Base-by-base conservation (phyloP, 2,113 vertebrate genomes). In the Halichoerus grypus region DNA sequence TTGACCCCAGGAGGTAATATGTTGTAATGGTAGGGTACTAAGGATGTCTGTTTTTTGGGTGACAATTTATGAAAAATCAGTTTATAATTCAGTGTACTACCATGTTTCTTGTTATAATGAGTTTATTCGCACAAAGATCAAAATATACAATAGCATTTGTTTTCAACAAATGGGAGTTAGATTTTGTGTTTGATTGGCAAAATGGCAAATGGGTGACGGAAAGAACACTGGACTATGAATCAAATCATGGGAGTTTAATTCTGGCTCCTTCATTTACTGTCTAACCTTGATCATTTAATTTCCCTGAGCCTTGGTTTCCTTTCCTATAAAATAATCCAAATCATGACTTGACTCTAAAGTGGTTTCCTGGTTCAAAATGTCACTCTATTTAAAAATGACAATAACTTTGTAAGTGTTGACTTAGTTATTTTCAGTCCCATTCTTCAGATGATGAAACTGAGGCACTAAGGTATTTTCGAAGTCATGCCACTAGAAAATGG, bases 81-180 rank as follows among this genome's bases (percentile, higher is more conserved):
- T 53, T 92, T 65, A n/a, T 88, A 80, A 79, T 90, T 95, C 46
- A 88, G 7, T 84, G 5, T 85, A 24, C 12, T 42, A 55, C n/a
- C 5, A 1, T 76, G 72, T 22, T 83, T 57, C 57, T 81, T 82
- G 12, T 51, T 94, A 61, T 33, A 92, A 72, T 65, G 71, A 31
- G 28, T 88, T 83, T 84, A 84, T 90, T 86, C 94, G 26, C 76
- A 69, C 26, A 90, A 92, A 84, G 67, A 80, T 53, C 33, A 85
- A 94, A 92, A 74, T 94, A 53, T 80, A 26, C 14, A 76, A 87
- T 88, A 61, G 74, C 5, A 69, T 61, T 89, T 87, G 49, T 86
- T 91, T 94, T 93, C 80, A 81, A 79, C 53, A 96, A 88, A 88
- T 49, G 49, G 16, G 16, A 77, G 53, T 89, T 91, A 87, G 83